phyloP scores from a whole-genome alignment of 2,888 invertebrate genomes.

The Notocelia uddmanniana region DNA sequence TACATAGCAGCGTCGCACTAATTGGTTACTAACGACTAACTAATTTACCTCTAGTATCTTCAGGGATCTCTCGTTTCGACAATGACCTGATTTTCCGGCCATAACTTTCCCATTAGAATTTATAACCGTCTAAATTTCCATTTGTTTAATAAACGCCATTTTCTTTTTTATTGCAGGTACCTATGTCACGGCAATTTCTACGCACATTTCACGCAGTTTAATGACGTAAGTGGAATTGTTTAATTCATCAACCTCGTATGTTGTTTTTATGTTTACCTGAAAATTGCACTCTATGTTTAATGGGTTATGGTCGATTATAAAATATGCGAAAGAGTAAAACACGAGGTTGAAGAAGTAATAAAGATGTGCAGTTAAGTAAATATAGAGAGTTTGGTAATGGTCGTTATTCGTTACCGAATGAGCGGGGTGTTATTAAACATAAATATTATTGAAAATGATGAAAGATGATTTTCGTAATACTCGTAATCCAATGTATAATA shows the following conservation, averaged over 20 bases:
- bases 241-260: background rate
- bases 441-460: constrained; percentile 6
- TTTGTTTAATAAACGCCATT: constrained; percentile 22
- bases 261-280: background rate
- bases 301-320: background rate
- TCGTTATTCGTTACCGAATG: constrained; percentile 10
- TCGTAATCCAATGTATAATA: too few species aligned
- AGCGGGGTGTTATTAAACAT: constrained; percentile 2
- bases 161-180: constrained; percentile 43
- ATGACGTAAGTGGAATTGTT: constrained; percentile 36
- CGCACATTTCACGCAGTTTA: constrained; percentile 27
- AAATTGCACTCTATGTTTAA: background rate
- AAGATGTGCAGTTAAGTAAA: constrained; percentile 15
- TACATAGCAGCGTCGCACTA: constrained; percentile 19
- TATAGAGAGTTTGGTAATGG: constrained; percentile 1
- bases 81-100: constrained; percentile 5
- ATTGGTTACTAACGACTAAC: constrained; percentile 25
- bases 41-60: background rate
- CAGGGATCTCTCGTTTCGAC: constrained; percentile 14
- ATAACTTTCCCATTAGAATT: constrained; percentile 30
- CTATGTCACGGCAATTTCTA: constrained; percentile 39
- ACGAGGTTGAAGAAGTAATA: background rate
- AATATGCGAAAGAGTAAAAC: background rate
- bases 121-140: constrained; percentile 19
- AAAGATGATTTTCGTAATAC: background rate